Evolutionary conservation across 1,140 invertebrate species (phyloP).

Genomic region (Carposina sasakii): DNA sequence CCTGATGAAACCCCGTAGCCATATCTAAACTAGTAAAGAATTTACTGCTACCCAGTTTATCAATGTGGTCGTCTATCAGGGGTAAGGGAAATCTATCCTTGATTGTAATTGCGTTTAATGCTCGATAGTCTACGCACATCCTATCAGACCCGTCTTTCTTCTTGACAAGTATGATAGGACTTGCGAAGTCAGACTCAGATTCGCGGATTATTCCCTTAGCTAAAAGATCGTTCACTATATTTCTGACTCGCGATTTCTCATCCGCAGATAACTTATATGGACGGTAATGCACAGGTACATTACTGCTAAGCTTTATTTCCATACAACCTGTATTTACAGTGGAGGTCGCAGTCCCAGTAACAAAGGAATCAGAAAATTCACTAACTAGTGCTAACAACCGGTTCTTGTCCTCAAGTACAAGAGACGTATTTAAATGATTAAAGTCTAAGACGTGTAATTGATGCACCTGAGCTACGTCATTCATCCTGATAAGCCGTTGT

Average conservation of each 20-base stretch:
- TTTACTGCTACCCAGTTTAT: conserved; percentile 6
- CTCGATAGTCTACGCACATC: conserved; percentile 43
- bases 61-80: neutral
- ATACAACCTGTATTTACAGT: conserved; percentile 6
- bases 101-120: conserved; percentile 8
- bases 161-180: conserved; percentile 18
- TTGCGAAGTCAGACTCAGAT: conserved; percentile 27
- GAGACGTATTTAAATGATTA: too few relatives aligned
- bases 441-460: too few relatives aligned
- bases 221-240: conserved; percentile 4
- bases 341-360: too few relatives aligned
- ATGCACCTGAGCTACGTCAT: too few relatives aligned
- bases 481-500: too few relatives aligned
- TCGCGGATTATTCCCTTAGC: conserved; percentile 14
- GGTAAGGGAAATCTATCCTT: conserved; percentile 23
- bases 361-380: too few relatives aligned
- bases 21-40: conserved; percentile 10
- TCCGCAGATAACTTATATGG: conserved; percentile 5
- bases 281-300: neutral
- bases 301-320: neutral
- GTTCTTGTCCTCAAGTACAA: too few relatives aligned
- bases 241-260: neutral
- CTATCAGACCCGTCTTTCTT: conserved; percentile 17
- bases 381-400: too few relatives aligned
- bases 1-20: conserved; percentile 3